These are phyloP conservation scores for Tachyglossus aculeatus DNA, from an alignment of 2,797 vertebrate genomes.

Conservation along the genomic window DNA sequence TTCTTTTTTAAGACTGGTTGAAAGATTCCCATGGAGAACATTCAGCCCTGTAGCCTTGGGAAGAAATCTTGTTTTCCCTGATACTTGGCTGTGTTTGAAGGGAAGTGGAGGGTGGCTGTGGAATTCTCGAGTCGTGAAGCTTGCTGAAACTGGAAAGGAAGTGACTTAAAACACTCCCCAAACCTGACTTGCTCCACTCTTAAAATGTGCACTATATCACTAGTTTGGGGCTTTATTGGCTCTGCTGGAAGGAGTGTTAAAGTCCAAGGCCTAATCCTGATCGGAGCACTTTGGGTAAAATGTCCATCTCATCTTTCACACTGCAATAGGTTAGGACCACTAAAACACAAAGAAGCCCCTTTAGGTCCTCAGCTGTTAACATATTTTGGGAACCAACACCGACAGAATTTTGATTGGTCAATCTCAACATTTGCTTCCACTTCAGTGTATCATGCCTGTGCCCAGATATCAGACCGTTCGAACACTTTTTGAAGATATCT, in stretches of 20 bases:
- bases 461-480: too few species aligned
- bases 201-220: background rate
- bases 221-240: background rate
- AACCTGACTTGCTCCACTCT: slow-evolving; percentile 7
- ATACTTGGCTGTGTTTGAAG: too few species aligned
- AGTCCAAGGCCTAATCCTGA: background rate
- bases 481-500: too few species aligned
- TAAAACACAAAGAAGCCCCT: background rate
- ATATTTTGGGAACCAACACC: background rate
- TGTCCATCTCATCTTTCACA: background rate
- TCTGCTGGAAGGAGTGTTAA: slow-evolving; percentile 17
- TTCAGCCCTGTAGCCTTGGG: too few species aligned
- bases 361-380: slow-evolving; percentile 4
- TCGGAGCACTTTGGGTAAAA: background rate
- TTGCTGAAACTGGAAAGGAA: background rate
- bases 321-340: background rate
- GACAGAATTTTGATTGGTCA: background rate
- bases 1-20: too few species aligned
- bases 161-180: background rate
- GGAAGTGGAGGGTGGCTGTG: background rate
- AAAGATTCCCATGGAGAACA: too few species aligned
- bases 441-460: too few species aligned
- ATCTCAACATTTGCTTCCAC: background rate
- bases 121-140: background rate
- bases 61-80: too few species aligned